phyloP scores from a whole-genome alignment of 2,888 invertebrate species.

The Imbricaverruca yamaguchii region DNA sequence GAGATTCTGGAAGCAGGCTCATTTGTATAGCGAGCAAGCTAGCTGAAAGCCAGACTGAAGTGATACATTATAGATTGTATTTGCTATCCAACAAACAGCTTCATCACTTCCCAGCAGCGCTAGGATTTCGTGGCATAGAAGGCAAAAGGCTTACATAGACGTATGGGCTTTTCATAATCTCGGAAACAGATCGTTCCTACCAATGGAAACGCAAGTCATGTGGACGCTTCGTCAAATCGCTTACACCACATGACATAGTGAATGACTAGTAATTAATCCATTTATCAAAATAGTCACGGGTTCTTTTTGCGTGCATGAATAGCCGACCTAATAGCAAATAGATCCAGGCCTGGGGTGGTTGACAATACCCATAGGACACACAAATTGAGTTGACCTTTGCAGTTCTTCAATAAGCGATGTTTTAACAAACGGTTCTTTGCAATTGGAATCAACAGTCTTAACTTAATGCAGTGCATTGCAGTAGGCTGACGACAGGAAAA shows the following conservation, averaged over 20 bases:
- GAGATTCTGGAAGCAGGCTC: not conserved
- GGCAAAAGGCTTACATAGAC: not conserved
- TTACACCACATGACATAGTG: not conserved
- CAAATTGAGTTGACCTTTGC: no score
- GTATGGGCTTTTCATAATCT: not conserved
- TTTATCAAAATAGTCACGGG: not conserved
- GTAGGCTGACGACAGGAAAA: no score
- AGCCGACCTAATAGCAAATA: not conserved
- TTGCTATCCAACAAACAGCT: not conserved
- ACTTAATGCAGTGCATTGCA: no score
- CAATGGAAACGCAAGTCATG: not conserved
- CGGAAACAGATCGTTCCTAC: conserved; percentile 1
- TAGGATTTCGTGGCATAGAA: not conserved
- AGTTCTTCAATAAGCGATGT: no score
- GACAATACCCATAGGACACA: no score
- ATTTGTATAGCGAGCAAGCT: not conserved
- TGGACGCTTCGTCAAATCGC: not conserved
- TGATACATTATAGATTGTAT: not conserved
- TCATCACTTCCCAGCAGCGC: not conserved
- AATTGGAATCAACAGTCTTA: no score
- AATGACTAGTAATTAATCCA: conserved; percentile 1
- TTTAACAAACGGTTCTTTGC: no score
- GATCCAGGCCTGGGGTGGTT: no score
- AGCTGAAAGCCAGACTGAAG: not conserved
- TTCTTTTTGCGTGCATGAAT: not conserved